Conservation (phyloP, 2,888 invertebrate genomes). For the Tethea ocularis region DNA sequence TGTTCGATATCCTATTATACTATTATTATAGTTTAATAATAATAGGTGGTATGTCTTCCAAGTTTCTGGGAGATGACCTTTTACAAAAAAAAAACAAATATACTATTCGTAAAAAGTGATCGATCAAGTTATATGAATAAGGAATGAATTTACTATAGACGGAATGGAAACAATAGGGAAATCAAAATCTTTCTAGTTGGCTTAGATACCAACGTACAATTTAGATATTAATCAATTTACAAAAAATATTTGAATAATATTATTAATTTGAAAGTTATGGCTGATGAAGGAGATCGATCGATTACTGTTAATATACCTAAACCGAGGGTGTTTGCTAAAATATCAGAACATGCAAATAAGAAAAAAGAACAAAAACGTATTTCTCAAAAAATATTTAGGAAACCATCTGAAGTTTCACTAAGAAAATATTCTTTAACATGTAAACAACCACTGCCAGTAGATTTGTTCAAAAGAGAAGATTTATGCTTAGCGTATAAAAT, state of each 20-base stretch:
- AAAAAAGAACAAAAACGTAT: slow-evolving; percentile 22
- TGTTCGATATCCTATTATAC: no score
- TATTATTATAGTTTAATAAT: no score
- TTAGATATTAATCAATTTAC: no score
- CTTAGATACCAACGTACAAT: neutral
- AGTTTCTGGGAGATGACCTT: no score
- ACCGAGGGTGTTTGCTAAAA: slow-evolving; percentile 30
- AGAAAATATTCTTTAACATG: slow-evolving; percentile 40
- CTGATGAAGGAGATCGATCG: slow-evolving; percentile 41
- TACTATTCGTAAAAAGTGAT: no score
- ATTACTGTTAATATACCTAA: slow-evolving; percentile 48
- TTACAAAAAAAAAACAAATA: no score
- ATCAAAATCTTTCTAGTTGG: neutral
- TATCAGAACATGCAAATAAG: slow-evolving; percentile 21
- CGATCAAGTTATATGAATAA: no score
- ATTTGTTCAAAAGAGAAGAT: slow-evolving; percentile 46
- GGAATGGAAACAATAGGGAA: neutral
- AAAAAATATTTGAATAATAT: no score
- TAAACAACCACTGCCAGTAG: slow-evolving; percentile 39
- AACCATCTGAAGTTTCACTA: slow-evolving; percentile 31
- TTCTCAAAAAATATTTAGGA: slow-evolving; percentile 23
- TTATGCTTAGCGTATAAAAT: slow-evolving; percentile 54
- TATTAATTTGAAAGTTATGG: slow-evolving; percentile 21
- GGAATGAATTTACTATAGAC: neutral
- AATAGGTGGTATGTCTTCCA: no score